Evolutionary conservation across 2,797 vertebrate species (phyloP).

Genomic region (Rhinoraja longicauda): DNA sequence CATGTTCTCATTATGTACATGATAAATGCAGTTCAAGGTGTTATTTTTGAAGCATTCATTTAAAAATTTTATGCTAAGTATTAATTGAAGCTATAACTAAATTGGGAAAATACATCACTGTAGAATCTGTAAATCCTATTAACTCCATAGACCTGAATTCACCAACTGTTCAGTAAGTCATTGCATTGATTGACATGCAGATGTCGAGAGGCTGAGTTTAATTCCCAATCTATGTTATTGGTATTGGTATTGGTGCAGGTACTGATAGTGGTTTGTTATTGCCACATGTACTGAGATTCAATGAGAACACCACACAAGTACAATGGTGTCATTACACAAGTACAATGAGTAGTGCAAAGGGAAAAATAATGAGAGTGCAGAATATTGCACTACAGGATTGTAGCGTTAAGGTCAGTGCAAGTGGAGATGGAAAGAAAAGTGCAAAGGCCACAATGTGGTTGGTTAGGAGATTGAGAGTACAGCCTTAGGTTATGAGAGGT

Average conservation of each 20-base stretch:
- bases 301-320: no score
- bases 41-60: neutral
- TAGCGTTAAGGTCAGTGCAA: no score
- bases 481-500: no score
- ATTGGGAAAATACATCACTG: neutral
- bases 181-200: neutral
- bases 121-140: neutral
- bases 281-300: no score
- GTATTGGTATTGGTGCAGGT: no score
- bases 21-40: neutral
- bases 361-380: no score
- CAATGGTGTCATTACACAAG: no score
- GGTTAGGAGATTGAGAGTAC: no score
- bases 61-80: neutral
- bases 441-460: no score
- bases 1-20: neutral
- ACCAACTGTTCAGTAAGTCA: neutral
- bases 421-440: no score
- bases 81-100: conserved; percentile 3
- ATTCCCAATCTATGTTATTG: neutral
- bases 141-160: neutral
- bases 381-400: no score
- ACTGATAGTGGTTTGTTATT: neutral
- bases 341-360: no score
- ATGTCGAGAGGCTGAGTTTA: neutral